Conservation (phyloP, 2,888 invertebrate genomes). For the Athrips mouffetella region DNA sequence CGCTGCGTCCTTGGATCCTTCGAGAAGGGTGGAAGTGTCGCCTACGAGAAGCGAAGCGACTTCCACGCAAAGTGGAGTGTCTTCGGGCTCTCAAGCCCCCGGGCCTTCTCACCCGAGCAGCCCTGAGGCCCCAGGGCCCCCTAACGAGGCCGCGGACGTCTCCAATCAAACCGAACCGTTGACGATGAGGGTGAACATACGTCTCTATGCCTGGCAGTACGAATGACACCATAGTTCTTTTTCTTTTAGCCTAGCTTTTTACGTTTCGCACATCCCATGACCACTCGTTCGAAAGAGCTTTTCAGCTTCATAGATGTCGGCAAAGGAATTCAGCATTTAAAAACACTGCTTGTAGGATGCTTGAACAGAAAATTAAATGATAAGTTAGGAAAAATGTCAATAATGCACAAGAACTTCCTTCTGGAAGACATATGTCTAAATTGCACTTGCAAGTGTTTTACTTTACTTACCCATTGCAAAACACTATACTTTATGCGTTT, state of each 20-base stretch:
- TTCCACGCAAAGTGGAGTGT: conserved; percentile 28
- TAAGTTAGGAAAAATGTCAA: not conserved
- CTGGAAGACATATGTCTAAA: too few species aligned
- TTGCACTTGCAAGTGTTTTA: too few species aligned
- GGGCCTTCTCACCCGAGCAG: conserved; percentile 19
- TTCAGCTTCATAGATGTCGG: conserved; percentile 40
- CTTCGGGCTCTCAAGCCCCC: conserved; percentile 23
- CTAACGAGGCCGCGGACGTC: conserved; percentile 47
- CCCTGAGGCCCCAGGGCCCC: conserved; percentile 39
- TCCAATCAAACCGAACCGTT: conserved; percentile 55
- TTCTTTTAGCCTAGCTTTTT: conserved; percentile 68
- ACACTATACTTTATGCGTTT: too few species aligned
- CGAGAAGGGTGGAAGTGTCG: not conserved
- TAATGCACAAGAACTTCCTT: too few species aligned
- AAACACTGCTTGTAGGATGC: conserved; percentile 29
- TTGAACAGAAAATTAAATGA: conserved; percentile 10
- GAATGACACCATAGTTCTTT: conserved; percentile 73
- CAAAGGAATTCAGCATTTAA: conserved; percentile 77
- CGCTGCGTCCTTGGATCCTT: conserved; percentile 26
- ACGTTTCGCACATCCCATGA: conserved; percentile 56
- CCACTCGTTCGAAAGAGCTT: conserved; percentile 44
- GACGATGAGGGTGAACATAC: conserved; percentile 70
- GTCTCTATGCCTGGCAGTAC: conserved; percentile 77
- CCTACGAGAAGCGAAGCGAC: conserved; percentile 17
- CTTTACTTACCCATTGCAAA: too few species aligned